Base-by-base conservation (phyloP, 2,888 invertebrate genomes). In the Biston betularia region DNA sequence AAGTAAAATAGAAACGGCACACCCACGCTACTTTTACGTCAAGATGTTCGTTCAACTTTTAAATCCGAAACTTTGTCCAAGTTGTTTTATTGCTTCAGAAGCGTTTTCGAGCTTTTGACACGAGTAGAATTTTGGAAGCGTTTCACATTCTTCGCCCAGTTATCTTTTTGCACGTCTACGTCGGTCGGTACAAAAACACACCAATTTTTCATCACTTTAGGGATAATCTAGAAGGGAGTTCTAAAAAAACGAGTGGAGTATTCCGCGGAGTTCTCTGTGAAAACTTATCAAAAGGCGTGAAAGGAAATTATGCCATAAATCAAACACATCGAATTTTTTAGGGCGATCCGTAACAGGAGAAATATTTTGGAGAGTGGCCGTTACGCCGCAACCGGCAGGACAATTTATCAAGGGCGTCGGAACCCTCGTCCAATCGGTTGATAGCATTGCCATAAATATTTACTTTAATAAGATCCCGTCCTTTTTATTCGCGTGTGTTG, bases 381-480 rank as follows among this genome's bases (percentile, higher is more conserved):
- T 82, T 85, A 86, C 83, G 84, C 89, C 89, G 82, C 89, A 88
- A 87, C 84, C 83, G 88, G 85, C 82, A 81, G 84, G 88, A 88
- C 90, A 88, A 92, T 93, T 92, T 93, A 92, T 93, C 93, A 92
- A 89, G 85, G 81, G 86, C 84, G 88, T 84, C 87, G 81, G 84
- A 85, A 89, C 90, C 90, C 92, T 92, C 87, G 89, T 90, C 91
- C 92, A 89, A 92, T 91, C 89, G 91, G 87, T 90, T 91, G 91
- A 92, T 91, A 88, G 91, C 89, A 88, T 87, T 89, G 89, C 90
- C 89, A 93, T 93, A 92, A 93, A 93, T 93, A 93, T 93, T 93
- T 93, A 92, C 92, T 93, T 93, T 92, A 92, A 92, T 93, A 93
- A 92, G 89, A 92, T 92, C 90, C 90, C 87, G 89, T 89, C 90